phyloP scores from a whole-genome alignment of 2,113 vertebrate genomes.

The Charina bottae region DNA sequence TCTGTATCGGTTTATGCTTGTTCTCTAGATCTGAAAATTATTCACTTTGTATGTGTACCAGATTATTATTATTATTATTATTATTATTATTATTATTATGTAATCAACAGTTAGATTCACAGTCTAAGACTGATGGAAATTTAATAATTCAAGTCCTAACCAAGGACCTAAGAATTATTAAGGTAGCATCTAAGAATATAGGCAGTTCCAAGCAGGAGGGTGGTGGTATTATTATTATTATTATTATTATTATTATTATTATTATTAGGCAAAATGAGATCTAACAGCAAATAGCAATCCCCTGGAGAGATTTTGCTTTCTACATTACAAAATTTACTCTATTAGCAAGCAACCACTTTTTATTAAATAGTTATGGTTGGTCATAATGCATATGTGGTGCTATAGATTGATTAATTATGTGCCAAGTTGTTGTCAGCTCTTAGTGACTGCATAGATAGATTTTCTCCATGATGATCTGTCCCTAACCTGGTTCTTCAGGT shows the following conservation, averaged over 20 bases:
- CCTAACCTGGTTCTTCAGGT: no score
- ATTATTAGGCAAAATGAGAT: slow-evolving; percentile 43
- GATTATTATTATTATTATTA: slow-evolving; percentile 39
- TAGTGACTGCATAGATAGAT: no score
- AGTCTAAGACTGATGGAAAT: no score
- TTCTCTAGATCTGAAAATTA: slow-evolving; percentile 71
- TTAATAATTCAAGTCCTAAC: no score
- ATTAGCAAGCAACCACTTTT: neutral
- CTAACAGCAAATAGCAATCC: slow-evolving; percentile 48
- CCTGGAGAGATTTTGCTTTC: neutral
- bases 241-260: rapidly evolving
- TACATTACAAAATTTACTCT: rapidly evolving
- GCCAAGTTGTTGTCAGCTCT: no score
- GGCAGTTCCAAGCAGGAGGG: no score
- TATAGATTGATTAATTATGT: neutral
- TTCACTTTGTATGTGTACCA: slow-evolving; percentile 51
- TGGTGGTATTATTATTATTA: neutral
- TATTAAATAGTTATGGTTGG: neutral
- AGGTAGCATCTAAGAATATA: no score
- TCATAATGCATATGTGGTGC: neutral
- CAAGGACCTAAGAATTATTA: no score
- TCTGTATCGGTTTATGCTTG: slow-evolving; percentile 61
- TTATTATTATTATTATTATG: no score
- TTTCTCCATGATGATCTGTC: no score
- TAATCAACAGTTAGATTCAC: no score